Evolutionary conservation across 2,113 vertebrate species (phyloP).

Genomic region (Toxostoma redivivum): DNA sequence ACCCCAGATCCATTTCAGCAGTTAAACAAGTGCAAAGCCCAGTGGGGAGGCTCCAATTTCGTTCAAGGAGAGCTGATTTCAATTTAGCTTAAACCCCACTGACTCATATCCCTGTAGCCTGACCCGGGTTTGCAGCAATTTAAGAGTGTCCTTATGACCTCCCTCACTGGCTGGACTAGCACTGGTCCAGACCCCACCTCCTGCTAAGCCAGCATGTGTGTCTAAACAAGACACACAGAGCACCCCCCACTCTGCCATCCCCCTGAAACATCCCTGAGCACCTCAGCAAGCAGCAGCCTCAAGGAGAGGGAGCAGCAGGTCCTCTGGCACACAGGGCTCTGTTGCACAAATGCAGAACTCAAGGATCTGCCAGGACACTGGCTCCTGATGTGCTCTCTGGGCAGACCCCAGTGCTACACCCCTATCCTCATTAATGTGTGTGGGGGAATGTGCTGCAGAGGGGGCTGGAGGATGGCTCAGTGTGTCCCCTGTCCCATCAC

Average conservation of each 20-base stretch:
- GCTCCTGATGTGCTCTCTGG: background rate
- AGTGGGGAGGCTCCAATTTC: background rate
- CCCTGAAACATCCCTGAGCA: background rate
- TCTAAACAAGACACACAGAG: background rate
- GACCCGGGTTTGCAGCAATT: background rate
- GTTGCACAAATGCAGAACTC: background rate
- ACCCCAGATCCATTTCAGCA: constrained; percentile 21
- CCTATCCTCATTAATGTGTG: background rate
- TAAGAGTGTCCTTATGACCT: background rate
- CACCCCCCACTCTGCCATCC: background rate
- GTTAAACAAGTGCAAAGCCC: background rate
- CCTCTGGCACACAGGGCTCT: rapidly evolving
- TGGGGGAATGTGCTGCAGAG: background rate
- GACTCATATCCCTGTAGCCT: background rate
- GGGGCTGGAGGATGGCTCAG: background rate
- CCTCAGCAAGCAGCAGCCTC: background rate
- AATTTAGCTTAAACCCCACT: constrained; percentile 4
- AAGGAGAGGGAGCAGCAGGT: background rate
- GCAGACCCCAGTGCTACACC: background rate
- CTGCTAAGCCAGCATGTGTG: background rate
- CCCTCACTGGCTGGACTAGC: rapidly evolving
- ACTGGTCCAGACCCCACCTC: background rate
- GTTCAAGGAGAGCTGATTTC: background rate
- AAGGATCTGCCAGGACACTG: background rate
- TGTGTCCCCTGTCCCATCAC: background rate